Percentiles rank a stretch among this genome's conserved stretches.
Evolutionary conservation across 2,113 vertebrate genomes (phyloP).

Genomic region (Stercorarius parasiticus): DNA sequence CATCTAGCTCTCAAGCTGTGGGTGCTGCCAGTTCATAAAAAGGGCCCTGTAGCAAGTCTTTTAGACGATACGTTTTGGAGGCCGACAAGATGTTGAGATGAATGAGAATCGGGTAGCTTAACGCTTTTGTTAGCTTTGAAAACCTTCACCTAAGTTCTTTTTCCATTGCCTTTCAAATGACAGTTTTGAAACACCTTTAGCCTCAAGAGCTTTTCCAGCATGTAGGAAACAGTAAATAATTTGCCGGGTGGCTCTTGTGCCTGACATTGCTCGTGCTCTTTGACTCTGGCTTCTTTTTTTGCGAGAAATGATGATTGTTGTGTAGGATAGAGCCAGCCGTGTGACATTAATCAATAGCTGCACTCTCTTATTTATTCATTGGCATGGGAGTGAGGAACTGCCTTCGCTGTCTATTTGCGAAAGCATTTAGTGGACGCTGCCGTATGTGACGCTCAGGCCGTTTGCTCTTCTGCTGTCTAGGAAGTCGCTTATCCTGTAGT

Average conservation of each 20-base stretch:
- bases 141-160: conserved; percentile 14
- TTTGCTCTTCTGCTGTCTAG: background rate
- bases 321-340: background rate
- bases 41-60: background rate
- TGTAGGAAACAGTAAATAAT: conserved; percentile 64
- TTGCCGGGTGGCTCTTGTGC: conserved; percentile 31
- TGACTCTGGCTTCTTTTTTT: conserved; percentile 54
- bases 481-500: background rate
- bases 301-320: conserved; percentile 35
- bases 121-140: background rate
- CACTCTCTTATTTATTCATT: conserved; percentile 61
- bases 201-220: conserved; percentile 24
- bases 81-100: conserved; percentile 34
- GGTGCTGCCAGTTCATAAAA: background rate
- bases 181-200: conserved; percentile 39
- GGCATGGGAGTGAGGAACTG: conserved; percentile 16
- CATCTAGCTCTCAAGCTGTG: background rate
- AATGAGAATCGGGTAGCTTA: background rate
- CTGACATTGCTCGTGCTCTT: conserved; percentile 52
- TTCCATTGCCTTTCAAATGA: background rate
- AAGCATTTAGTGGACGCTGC: conserved; percentile 2
- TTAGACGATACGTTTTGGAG: background rate
- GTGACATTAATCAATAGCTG: conserved; percentile 64
- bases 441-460: background rate
- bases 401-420: background rate